These are phyloP conservation scores for Blastobasis lacticolella DNA, from an alignment of 2,888 invertebrate species.

Conservation along the genomic window DNA sequence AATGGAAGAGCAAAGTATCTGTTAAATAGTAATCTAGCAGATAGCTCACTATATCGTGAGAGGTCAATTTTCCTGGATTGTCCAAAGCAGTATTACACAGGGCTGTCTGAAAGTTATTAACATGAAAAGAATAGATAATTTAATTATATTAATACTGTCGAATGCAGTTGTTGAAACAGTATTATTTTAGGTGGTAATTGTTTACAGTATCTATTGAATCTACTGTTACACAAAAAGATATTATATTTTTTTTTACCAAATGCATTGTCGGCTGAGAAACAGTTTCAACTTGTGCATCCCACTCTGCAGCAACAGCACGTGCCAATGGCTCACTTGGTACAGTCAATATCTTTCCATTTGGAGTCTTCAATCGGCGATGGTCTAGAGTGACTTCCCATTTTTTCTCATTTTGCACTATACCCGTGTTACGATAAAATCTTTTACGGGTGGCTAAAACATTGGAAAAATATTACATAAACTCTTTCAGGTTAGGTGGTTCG, in stretches of 20 bases:
- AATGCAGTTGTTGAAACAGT: too few species aligned
- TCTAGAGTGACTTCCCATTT: constrained; percentile 92
- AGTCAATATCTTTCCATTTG: constrained; percentile 83
- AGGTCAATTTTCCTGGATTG: constrained; percentile 88
- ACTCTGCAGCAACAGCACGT: constrained; percentile 94
- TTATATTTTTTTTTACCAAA: constrained; percentile 74
- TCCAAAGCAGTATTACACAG: constrained; percentile 93
- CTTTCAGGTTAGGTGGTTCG: too few species aligned
- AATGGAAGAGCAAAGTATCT: constrained; percentile 87
- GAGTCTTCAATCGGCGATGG: constrained; percentile 92
- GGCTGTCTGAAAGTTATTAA: constrained; percentile 77
- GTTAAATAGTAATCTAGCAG: constrained; percentile 86
- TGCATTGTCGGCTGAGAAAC: constrained; percentile 91
- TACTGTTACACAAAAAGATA: background rate
- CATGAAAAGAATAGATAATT: too few species aligned
- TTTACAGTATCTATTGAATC: background rate
- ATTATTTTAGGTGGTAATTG: too few species aligned
- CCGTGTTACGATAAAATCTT: constrained; percentile 83
- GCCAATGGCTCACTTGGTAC: constrained; percentile 92
- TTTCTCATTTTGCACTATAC: constrained; percentile 79
- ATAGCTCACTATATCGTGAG: constrained; percentile 83
- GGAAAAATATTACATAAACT: too few species aligned
- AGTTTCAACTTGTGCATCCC: constrained; percentile 88
- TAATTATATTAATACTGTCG: too few species aligned
- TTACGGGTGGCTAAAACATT: constrained; percentile 68